Conservation (phyloP, 2,888 invertebrate species). For the Cylloceria caligata region DNA sequence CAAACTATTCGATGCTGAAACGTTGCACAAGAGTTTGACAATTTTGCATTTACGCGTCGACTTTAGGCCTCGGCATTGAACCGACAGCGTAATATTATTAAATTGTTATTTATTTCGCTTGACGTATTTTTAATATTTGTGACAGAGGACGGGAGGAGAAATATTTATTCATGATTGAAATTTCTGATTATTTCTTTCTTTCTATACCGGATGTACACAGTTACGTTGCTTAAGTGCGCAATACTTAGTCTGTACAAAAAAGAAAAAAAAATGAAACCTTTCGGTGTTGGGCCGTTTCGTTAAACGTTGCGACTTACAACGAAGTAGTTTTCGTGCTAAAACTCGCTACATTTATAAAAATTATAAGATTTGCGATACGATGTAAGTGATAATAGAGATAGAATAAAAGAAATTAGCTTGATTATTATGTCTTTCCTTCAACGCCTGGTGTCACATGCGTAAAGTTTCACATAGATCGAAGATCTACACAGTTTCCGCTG, state of each 20-base stretch:
- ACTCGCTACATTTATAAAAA: slow-evolving; percentile 15
- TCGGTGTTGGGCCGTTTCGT: background rate
- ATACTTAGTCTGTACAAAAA: slow-evolving; percentile 37
- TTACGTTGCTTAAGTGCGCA: slow-evolving; percentile 2
- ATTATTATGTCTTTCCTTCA: background rate
- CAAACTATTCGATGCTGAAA: slow-evolving; percentile 66
- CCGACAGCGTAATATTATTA: slow-evolving; percentile 50
- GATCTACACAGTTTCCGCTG: background rate
- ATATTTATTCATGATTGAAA: slow-evolving; percentile 51
- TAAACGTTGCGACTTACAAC: background rate
- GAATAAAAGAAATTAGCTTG: background rate
- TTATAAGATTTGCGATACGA: background rate
- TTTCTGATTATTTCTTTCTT: slow-evolving; percentile 2
- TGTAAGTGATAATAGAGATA: background rate
- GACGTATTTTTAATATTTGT: slow-evolving; percentile 36
- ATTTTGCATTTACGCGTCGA: slow-evolving; percentile 22
- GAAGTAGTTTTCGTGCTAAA: background rate
- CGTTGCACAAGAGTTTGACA: slow-evolving; percentile 59
- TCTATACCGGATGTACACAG: background rate
- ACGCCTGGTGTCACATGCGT: background rate
- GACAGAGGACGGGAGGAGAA: slow-evolving; percentile 36
- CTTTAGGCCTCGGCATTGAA: slow-evolving; percentile 63
- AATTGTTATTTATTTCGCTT: slow-evolving; percentile 21
- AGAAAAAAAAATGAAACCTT: background rate
- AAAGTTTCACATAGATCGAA: background rate